Conservation (phyloP, 2,888 invertebrate genomes). For the Amphiduros pacificus region DNA sequence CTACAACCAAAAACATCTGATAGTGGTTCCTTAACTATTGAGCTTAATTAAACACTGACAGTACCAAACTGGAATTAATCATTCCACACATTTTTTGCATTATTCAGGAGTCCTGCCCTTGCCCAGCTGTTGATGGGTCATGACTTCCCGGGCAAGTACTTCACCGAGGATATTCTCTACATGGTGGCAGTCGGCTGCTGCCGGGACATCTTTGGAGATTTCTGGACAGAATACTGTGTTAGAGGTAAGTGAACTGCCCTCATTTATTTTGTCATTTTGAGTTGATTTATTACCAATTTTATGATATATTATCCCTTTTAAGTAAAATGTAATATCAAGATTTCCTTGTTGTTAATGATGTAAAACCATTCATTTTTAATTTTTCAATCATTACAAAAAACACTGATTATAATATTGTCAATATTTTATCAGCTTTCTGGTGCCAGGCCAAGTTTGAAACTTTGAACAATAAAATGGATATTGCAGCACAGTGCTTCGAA, state of each 20-base stretch:
- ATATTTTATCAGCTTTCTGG: constrained; percentile 47
- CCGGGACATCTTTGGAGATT: constrained; percentile 33
- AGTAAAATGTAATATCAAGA: background rate
- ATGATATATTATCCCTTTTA: background rate
- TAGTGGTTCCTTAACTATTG: too few species aligned
- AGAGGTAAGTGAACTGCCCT: constrained; percentile 34
- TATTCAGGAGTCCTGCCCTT: too few species aligned
- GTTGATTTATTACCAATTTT: background rate
- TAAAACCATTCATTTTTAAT: too few species aligned
- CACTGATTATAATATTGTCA: too few species aligned
- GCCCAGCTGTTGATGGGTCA: too few species aligned
- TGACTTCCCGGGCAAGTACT: too few species aligned
- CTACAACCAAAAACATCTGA: too few species aligned
- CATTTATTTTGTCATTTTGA: background rate
- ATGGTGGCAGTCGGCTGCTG: constrained; percentile 35
- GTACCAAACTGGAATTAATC: too few species aligned
- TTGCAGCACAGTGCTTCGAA: constrained; percentile 47
- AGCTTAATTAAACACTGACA: too few species aligned
- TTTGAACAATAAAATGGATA: constrained; percentile 47
- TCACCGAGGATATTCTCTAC: constrained; percentile 37
- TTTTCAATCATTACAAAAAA: too few species aligned
- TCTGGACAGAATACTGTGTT: constrained; percentile 37
- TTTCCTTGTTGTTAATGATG: background rate
- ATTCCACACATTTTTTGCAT: too few species aligned
- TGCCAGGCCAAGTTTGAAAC: constrained; percentile 47